These are phyloP conservation scores for Drosophila nannoptera DNA, from an alignment of 1,140 invertebrate species.

Conservation along the genomic window DNA sequence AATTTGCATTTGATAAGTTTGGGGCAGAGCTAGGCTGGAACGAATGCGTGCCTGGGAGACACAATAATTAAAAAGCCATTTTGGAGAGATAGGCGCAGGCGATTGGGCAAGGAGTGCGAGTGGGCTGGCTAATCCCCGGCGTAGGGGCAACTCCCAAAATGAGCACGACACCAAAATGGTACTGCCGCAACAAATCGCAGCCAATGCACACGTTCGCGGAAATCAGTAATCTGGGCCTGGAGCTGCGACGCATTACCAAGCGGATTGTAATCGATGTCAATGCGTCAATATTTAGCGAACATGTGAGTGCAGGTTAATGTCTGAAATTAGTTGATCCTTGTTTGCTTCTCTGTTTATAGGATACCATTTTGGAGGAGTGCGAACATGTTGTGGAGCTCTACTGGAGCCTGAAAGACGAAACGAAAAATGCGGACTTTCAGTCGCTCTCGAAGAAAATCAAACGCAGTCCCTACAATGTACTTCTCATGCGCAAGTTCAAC, in stretches of 20 bases:
- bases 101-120: slow-evolving; percentile 49
- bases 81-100: slow-evolving; percentile 45
- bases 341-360: slow-evolving; percentile 27
- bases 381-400: slow-evolving; percentile 71
- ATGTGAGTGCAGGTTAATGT: slow-evolving; percentile 50
- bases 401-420: slow-evolving; percentile 72
- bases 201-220: slow-evolving; percentile 77
- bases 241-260: slow-evolving; percentile 70
- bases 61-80: slow-evolving; percentile 76
- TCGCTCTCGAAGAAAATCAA: slow-evolving; percentile 76
- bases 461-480: slow-evolving; percentile 74
- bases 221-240: slow-evolving; percentile 70
- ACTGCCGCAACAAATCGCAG: slow-evolving; percentile 78
- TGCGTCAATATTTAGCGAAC: slow-evolving; percentile 70
- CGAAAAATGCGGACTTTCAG: slow-evolving; percentile 68
- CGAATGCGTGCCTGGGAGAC: slow-evolving; percentile 72
- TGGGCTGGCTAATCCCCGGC: slow-evolving; percentile 16
- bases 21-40: slow-evolving; percentile 30
- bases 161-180: slow-evolving; percentile 77
- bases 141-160: slow-evolving; percentile 58
- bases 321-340: not conserved
- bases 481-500: slow-evolving; percentile 71
- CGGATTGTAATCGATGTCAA: slow-evolving; percentile 75
- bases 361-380: slow-evolving; percentile 74
- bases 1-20: slow-evolving; percentile 64